Evolutionary conservation across 2,797 vertebrate genomes (phyloP).

Genomic region (Corythornis leucogaster): DNA sequence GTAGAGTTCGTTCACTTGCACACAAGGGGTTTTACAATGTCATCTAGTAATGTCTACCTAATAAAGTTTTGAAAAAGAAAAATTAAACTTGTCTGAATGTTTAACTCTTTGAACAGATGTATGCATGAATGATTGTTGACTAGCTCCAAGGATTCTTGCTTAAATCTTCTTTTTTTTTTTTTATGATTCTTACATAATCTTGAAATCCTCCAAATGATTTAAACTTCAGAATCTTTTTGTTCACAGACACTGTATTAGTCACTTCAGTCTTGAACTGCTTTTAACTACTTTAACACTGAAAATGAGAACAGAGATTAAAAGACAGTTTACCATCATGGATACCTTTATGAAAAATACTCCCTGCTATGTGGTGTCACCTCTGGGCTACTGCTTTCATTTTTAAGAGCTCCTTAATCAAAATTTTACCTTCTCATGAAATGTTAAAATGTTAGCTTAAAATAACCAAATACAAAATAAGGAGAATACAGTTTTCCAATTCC

Average conservation of each 20-base stretch:
- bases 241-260: neutral
- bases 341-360: neutral
- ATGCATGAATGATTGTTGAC: neutral
- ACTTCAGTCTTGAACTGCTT: neutral
- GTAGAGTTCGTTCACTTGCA: conserved; percentile 52
- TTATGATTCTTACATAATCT: neutral
- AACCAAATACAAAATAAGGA: neutral
- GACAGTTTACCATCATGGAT: neutral
- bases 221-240: neutral
- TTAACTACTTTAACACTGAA: neutral
- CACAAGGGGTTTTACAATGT: conserved; percentile 39
- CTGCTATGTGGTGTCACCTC: neutral
- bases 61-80: conserved; percentile 75
- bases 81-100: conserved; percentile 38
- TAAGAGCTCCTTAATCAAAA: neutral
- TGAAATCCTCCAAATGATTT: neutral
- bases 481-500: neutral
- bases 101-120: neutral
- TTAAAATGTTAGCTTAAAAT: conserved; percentile 1
- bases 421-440: neutral
- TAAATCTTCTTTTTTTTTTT: neutral
- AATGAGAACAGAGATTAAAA: neutral
- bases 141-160: neutral
- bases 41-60: conserved; percentile 66
- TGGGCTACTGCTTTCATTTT: neutral